Base-by-base conservation (phyloP, 2,113 vertebrate species). In the Mirza zaza region DNA sequence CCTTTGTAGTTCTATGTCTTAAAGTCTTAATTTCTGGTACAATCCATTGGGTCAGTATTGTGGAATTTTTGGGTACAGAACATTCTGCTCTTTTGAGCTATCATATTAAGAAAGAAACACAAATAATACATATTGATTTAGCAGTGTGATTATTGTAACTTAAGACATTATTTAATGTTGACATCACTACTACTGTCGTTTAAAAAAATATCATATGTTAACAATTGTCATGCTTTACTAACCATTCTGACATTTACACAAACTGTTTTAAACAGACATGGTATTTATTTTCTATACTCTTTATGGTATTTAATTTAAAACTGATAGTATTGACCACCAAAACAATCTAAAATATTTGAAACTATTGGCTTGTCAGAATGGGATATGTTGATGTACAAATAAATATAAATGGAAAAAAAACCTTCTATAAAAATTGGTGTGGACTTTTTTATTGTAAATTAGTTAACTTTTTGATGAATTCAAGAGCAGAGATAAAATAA, bases 31-130 rank as follows among this genome's bases (percentile, higher is more conserved):
- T 85, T 93, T 96, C 36, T 95, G 52, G 20, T 20, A 90, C 7
- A 87, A 73, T 95, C 20, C 32, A 57, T 34, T 91, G 13, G 15
- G 20, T 34, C 57, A 90, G 61, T 55, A 79, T 39, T 89, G 59
- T 81, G n/a, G 14, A 92, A 73, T 67, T 87, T 32, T 90, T 61
- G 39, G 8, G 8, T 57, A 75, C 9, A 87, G 15, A 85, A 39
- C 18, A 71, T 80, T 92, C 34, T 68, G n/a, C 12, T 89, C 57
- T 92, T 94, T 61, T 86, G 32, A 85, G 25, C 23, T 75, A 34
- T 61, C 88, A 21, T 48, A 59, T 77, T 94, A 59, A 92, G 52
- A 87, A 92, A n/a, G 68, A 94, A 92, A 92, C 52, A 20, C 45
- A 84, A 88, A 76, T 63, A 65, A 75, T 36, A 55, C 6, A 57